Base-by-base conservation (phyloP, 2,888 invertebrate species). In the Odontomyia ornata region DNA sequence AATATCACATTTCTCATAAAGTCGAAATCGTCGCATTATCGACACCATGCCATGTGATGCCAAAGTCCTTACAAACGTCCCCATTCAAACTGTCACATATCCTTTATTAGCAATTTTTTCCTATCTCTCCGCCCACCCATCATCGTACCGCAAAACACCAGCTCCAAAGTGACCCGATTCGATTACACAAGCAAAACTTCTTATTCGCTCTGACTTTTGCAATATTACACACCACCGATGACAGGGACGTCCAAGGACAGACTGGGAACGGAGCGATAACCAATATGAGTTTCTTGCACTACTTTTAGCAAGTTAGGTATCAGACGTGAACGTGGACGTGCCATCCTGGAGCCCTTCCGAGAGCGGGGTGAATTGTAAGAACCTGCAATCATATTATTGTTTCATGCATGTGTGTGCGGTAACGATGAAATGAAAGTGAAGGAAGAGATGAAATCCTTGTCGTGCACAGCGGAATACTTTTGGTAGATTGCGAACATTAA, bases 51-150 rank as follows among this genome's bases (percentile, higher is more conserved):
- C 69, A 69, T 69, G n/a, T 69, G 56, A 72, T 72, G 18, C 57
- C 56, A 56, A 71, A 56, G 57, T 57, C 72, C 57, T 28, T 56
- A 72, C 72, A 56, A 72, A 72, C 56, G 57, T 56, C 28, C 72
- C 57, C 18, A 57, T 56, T 72, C 72, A 72, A 72, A 57, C 72
- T 56, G 72, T 72, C 56, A 56, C 72, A 72, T 56, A 56, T 72
- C 72, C 72, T 72, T 72, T 72, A 72, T 72, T 72, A 56, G 72
- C 57, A 69, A 47, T 69, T 69, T 69, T 69, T 46, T n/a, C 9
- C 46, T 25, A 25, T 27, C 7, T 13, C 65, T 3, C 65, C 18
- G 13, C 21, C 36, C 36, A 36, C 36, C 36, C 65, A 36, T n/a
- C 43, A 28, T 69, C 25, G 23, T 23, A 4, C 25, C 65, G 65